Evolutionary conservation across 2,797 vertebrate species (phyloP).

Genomic region (Anomalospiza imberbis): DNA sequence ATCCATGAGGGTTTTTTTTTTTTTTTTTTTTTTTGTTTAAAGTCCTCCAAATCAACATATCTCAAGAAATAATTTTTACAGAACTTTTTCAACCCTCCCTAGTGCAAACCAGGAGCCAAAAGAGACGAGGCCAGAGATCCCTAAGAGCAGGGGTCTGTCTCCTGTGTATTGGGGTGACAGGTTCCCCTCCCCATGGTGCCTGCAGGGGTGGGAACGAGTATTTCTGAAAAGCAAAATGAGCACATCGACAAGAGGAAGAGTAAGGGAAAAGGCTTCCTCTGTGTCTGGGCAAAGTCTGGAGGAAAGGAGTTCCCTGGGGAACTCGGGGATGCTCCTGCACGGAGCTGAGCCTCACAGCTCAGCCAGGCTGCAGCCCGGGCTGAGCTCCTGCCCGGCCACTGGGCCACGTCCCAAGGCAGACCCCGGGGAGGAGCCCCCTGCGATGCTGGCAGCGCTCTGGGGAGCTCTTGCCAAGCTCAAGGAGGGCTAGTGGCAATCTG

Average conservation of each 20-base stretch:
- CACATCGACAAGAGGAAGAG: background rate
- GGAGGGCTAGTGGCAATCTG: background rate
- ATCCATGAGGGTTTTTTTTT: background rate
- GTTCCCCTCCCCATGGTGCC: background rate
- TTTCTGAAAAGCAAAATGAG: slow-evolving; percentile 53
- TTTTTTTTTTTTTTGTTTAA: background rate
- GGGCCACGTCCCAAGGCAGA: background rate
- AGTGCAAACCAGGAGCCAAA: background rate
- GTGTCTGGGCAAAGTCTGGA: background rate
- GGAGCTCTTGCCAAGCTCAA: background rate
- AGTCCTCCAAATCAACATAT: background rate
- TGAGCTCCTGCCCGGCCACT: background rate
- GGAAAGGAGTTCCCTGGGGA: background rate
- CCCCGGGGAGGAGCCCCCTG: background rate
- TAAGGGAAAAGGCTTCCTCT: background rate
- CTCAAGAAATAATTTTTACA: background rate
- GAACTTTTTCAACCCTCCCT: background rate
- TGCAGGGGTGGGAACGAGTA: background rate
- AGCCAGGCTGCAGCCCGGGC: accelerated
- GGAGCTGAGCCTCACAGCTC: background rate
- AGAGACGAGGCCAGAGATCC: background rate
- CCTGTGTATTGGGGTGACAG: background rate
- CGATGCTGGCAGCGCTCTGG: background rate
- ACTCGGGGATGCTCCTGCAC: background rate
- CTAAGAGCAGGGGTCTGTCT: background rate